A percentile compares a stretch with the other conserved stretches of the same genome.
Conservation (phyloP, 2,113 vertebrate genomes). For the Psephotus haematonotus region DNA sequence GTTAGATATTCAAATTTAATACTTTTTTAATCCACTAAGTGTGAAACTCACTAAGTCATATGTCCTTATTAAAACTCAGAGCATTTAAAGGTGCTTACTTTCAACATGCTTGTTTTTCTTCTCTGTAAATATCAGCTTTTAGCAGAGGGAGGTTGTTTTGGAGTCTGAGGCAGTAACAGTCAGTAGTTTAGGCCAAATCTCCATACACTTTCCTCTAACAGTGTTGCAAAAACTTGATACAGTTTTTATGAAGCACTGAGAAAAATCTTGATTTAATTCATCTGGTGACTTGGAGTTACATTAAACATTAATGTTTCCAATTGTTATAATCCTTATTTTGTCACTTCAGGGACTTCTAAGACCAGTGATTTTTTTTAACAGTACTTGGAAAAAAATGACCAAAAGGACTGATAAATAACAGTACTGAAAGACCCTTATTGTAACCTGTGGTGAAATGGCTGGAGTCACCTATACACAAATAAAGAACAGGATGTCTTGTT, state of each 20-base stretch:
- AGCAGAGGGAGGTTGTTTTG: not conserved
- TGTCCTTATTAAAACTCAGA: not conserved
- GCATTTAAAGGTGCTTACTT: not conserved
- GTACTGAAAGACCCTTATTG: not conserved
- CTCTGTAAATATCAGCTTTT: not conserved
- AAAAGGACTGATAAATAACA: not conserved
- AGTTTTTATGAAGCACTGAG: not conserved
- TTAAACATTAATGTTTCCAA: not conserved
- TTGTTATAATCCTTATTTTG: not conserved
- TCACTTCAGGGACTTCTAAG: not conserved
- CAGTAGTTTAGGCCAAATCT: not conserved
- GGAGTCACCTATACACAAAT: not conserved
- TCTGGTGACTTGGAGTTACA: not conserved
- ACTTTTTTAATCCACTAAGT: not conserved
- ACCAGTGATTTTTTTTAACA: not conserved
- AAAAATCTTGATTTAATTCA: not conserved
- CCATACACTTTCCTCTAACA: not conserved
- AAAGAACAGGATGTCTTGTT: not conserved
- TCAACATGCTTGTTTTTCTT: not conserved
- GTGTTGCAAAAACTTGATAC: not conserved
- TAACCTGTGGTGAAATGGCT: not conserved
- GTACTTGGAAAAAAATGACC: not conserved
- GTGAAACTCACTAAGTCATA: not conserved
- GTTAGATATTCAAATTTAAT: not conserved
- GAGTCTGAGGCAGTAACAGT: not conserved